A percentile compares a stretch with the other conserved stretches of the same genome.
Conservation (phyloP, 2,797 vertebrate species). For the Girardinus metallicus region DNA sequence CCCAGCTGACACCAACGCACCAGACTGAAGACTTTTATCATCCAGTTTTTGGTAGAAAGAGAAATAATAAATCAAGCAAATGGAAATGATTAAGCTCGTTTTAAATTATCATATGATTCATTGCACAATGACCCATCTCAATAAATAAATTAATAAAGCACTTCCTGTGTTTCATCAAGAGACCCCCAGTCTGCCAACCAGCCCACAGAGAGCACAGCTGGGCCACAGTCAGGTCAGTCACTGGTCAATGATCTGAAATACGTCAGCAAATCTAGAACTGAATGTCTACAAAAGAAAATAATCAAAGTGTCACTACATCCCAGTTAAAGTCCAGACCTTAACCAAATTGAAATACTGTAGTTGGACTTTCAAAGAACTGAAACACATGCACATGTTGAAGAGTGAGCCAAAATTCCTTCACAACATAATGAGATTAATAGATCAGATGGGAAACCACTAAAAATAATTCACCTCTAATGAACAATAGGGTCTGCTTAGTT, state of each 20-base stretch:
- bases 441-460: neutral
- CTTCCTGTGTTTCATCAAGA: neutral
- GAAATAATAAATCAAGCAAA: no score
- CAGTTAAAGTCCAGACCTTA: neutral
- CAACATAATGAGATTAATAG: neutral
- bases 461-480: neutral
- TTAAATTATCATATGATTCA: no score
- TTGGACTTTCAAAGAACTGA: neutral
- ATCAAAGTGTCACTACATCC: neutral
- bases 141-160: neutral
- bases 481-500: neutral
- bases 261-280: neutral
- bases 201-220: neutral
- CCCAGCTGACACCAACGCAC: no score
- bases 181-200: neutral
- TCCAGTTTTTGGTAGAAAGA: no score
- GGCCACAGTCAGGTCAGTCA: neutral
- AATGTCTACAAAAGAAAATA: conserved; percentile 2
- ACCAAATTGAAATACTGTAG: no score
- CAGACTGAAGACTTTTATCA: no score
- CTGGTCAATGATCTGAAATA: neutral
- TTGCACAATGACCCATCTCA: neutral
- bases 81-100: no score
- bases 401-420: neutral
- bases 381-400: neutral